A percentile compares a stretch with the other conserved stretches of the same genome.
These are phyloP conservation scores for Pyrgus malvae DNA, from an alignment of 2,888 invertebrate species.

Conservation along the genomic window DNA sequence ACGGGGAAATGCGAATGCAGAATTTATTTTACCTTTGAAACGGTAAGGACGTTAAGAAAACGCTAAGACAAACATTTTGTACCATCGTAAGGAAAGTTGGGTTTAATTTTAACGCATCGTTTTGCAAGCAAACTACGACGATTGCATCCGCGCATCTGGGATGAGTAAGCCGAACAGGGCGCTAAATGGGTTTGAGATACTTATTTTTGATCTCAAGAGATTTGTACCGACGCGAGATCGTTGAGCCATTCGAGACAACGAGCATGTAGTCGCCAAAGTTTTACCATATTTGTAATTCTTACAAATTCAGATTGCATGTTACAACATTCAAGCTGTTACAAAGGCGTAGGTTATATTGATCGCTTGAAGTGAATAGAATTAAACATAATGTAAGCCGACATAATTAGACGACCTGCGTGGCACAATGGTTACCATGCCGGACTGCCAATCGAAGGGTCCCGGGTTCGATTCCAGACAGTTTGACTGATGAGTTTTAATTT, in stretches of 20 bases:
- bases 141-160: slow-evolving; percentile 50
- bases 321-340: background rate
- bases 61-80: background rate
- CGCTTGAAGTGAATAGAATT: background rate
- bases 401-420: no score
- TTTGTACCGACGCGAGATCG: background rate
- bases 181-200: slow-evolving; percentile 46
- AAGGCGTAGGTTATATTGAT: background rate
- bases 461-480: no score
- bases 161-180: slow-evolving; percentile 53
- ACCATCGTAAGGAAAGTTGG: slow-evolving; percentile 12
- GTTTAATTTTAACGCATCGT: slow-evolving; percentile 56
- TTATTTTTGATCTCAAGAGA: slow-evolving; percentile 42
- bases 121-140: slow-evolving; percentile 50
- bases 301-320: no score
- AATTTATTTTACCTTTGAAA: no score
- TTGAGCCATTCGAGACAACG: background rate
- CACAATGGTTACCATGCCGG: no score
- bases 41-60: no score
- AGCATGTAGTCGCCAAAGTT: no score
- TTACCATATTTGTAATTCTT: no score
- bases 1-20: no score
- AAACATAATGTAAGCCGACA: background rate
- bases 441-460: no score
- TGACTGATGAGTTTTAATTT: no score